Evolutionary conservation across 2,797 vertebrate species (phyloP).

Genomic region (Cyclopterus lumpus): DNA sequence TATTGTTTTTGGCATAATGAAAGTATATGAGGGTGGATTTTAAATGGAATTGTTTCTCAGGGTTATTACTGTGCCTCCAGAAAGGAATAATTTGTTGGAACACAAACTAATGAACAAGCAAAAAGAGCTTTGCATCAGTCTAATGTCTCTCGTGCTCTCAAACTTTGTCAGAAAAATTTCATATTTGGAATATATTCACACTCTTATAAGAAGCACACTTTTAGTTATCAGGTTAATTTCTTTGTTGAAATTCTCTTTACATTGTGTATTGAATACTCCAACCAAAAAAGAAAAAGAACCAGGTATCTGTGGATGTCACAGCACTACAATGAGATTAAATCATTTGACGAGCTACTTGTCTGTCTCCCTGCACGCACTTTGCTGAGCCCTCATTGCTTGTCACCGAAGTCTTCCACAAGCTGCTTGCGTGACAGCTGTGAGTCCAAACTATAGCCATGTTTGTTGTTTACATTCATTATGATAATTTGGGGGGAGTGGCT

Average conservation of each 20-base stretch:
- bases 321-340: neutral
- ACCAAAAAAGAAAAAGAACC: neutral
- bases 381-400: neutral
- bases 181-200: neutral
- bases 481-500: neutral
- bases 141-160: conserved; percentile 11
- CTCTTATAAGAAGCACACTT: neutral
- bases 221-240: neutral
- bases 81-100: conserved; percentile 21
- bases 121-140: conserved; percentile 21
- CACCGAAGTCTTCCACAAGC: neutral
- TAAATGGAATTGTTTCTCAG: conserved; percentile 37
- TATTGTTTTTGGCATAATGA: conserved; percentile 51
- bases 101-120: conserved; percentile 14
- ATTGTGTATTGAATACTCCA: neutral
- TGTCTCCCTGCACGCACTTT: neutral
- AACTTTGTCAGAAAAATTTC: neutral
- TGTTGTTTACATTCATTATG: neutral
- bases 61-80: conserved; percentile 27
- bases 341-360: neutral
- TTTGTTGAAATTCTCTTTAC: neutral
- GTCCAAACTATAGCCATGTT: neutral
- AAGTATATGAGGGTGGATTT: conserved; percentile 39
- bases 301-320: neutral
- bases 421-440: neutral